Base-by-base conservation (phyloP, 2,888 invertebrate species). In the Tenthredo amoena region DNA sequence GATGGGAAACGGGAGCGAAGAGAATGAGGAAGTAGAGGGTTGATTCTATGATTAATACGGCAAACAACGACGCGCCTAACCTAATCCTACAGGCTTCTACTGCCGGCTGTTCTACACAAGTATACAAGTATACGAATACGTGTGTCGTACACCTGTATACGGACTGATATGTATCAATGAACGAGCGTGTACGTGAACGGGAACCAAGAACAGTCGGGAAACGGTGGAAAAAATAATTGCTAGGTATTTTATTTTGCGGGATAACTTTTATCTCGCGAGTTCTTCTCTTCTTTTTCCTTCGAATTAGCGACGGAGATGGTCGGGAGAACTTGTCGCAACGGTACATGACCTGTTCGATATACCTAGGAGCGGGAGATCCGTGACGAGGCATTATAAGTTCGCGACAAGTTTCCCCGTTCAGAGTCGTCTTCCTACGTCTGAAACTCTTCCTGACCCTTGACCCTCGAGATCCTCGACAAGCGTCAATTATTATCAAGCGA, bases 21-120 rank as follows among this genome's bases (percentile, higher is more conserved):
- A 84, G 72, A 76, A 68, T 79, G 82, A 62, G 72, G n/a, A 79
- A 87, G 85, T 87, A 86, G 86, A 87, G 87, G 88, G 87, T 87
- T 87, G 89, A 89, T 89, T 90, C 88, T 88, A 90, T 90, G 90
- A 91, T 91, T 90, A 90, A 91, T 91, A 90, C 86, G 86, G 87
- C 87, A 88, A 90, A 90, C 90, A 90, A 88, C 88, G 86, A 87
- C 85, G 85, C 86, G 84, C 88, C 88, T 87, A 87, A 88, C 88
- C 86, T 86, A 86, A 86, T 86, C 81, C 85, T 83, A 62, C 50
- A 58, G 65, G 15, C 58, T 58, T 37, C 81, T 40, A 10, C 62
- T 34, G 62, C 31, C 37, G 34, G 81, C 37, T 62, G 81, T 58
- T 9, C 12, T 15, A 6, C 1, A 21, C 1, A 77, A 21, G 15